Base-by-base conservation (phyloP, 92 coral and sea anemone species). In the Micromussa lordhowensis region DNA sequence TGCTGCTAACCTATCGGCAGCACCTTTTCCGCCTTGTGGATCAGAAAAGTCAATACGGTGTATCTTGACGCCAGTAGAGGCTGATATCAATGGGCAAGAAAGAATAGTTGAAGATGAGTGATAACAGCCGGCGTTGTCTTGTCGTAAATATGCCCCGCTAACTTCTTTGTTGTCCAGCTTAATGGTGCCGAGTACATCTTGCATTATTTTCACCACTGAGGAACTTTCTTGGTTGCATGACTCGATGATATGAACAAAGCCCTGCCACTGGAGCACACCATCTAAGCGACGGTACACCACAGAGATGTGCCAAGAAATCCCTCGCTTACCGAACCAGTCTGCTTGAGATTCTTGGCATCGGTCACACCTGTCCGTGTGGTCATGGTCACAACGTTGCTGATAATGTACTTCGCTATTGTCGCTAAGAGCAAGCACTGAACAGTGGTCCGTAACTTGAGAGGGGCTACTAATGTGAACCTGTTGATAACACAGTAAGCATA, bases 101-200 rank as follows among this genome's bases (percentile, higher is more conserved):
- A 90, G 85, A 7, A 90, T 54, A 0, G 89, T 90, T 19, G 57
- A 22, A 3, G 90, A 85, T 32, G 90, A 85, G 35, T 90, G 93
- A 28, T 90, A 90, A 70, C 93, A 91, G 14, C 93, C 91, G 4
- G 88, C 93, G 71, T 86, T 91, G 68, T 90, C 93, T 58, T 90
- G 93, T 1, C 90, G 80, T 26, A 90, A 71, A n/a, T n/a, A n/a
- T n/a, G 91, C 88, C n/a, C 48, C 80, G 5, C 31, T 80, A 19
- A 90, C n/a, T n/a, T n/a, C n/a, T n/a, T n/a, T n/a, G n/a, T n/a
- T n/a, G n/a, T n/a, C n/a, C n/a, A n/a, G n/a, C 55, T 85, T 85
- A 31, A 85, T 22, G 66, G 93, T 79, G 16, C 32, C 55, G 30
- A 85, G 86, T 19, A 90, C 90, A 59, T 90, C 84, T 90, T 90